These are phyloP conservation scores for Alligator sinensis DNA, from an alignment of 2,113 vertebrate species.

Conservation along the genomic window DNA sequence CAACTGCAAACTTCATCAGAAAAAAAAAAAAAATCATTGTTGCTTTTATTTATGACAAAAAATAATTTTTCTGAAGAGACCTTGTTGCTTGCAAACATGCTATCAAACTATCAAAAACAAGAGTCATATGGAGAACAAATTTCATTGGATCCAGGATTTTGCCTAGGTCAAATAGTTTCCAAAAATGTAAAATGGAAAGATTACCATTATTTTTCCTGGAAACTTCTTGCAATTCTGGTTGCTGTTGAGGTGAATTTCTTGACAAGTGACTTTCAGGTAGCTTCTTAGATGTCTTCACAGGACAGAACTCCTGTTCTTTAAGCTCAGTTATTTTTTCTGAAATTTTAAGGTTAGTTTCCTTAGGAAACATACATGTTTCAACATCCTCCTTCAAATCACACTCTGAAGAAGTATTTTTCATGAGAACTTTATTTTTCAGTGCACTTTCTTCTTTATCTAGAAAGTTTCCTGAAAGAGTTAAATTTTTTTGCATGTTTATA, in stretches of 20 bases:
- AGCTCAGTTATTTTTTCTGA: constrained; percentile 81
- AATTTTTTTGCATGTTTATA: constrained; percentile 74
- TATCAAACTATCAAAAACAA: neutral
- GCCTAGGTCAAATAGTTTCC: neutral
- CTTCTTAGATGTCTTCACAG: constrained; percentile 79
- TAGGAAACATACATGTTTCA: constrained; percentile 93
- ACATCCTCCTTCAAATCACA: constrained; percentile 78
- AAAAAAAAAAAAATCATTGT: neutral
- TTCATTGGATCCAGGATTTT: neutral
- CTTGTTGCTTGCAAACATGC: neutral
- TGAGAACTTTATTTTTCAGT: constrained; percentile 76
- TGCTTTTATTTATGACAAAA: neutral
- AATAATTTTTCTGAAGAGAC: neutral
- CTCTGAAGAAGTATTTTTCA: constrained; percentile 75
- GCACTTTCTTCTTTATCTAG: constrained; percentile 80
- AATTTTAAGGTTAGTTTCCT: constrained; percentile 91
- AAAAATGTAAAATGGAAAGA: neutral
- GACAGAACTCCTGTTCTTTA: constrained; percentile 80
- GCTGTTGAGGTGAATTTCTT: constrained; percentile 77
- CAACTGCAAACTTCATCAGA: neutral
- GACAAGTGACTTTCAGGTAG: constrained; percentile 78
- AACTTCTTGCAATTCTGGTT: constrained; percentile 74
- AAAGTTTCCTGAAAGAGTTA: constrained; percentile 76
- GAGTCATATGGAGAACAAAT: neutral
- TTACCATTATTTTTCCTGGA: constrained; percentile 81